Conservation (phyloP, 2,888 invertebrate genomes). For the Drosophila monieri region DNA sequence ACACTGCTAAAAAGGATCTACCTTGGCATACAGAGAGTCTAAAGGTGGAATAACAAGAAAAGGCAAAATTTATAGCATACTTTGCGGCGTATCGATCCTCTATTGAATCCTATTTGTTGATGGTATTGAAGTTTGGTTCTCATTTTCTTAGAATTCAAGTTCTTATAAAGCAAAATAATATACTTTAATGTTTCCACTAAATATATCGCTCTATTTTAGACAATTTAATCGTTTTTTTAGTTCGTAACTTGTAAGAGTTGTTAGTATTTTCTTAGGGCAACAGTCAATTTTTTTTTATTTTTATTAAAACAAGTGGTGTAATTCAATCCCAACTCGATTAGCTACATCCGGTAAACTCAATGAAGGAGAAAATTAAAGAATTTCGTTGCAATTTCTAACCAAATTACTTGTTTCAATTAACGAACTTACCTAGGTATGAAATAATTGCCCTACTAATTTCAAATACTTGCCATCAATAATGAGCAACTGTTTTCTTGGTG, state of each 20-base stretch:
- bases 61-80: background rate
- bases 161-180: no score
- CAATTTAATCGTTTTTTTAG: no score
- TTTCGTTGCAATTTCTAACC: background rate
- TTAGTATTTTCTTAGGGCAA: no score
- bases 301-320: no score
- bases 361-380: background rate
- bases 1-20: background rate
- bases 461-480: background rate
- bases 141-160: no score
- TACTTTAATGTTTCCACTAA: no score
- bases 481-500: conserved; percentile 9
- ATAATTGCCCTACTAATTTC: background rate
- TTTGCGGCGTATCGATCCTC: background rate
- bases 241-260: no score
- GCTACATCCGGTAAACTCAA: background rate
- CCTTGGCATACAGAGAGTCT: background rate
- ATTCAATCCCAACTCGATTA: background rate
- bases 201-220: no score
- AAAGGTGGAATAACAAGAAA: background rate
- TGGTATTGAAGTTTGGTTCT: no score
- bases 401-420: background rate
- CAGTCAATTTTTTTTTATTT: no score
- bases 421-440: background rate
- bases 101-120: background rate